phyloP scores from a whole-genome alignment of 2,797 vertebrate genomes.

The Anniella stebbinsi region DNA sequence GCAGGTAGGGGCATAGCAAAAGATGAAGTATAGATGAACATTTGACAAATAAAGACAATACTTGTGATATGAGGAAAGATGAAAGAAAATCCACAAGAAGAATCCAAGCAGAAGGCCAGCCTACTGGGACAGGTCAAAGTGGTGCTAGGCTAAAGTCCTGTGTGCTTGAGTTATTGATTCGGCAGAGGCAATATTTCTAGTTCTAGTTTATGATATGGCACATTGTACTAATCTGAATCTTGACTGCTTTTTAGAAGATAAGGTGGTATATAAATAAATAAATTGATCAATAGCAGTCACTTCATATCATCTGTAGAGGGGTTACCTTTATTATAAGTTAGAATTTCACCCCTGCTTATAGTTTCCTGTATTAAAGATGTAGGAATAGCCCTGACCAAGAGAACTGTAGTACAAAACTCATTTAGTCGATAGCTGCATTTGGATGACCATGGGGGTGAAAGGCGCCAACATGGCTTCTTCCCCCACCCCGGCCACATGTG shows the following conservation, averaged over 20 bases:
- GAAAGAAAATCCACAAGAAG: conserved; percentile 49
- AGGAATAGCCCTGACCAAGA: background rate
- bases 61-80: conserved; percentile 40
- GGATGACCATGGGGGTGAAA: too few relatives aligned
- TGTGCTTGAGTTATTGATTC: background rate
- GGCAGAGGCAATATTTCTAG: background rate
- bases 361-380: background rate
- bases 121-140: background rate
- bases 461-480: too few relatives aligned
- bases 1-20: conserved; percentile 34
- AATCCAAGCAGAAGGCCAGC: background rate
- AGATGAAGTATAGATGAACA: conserved; percentile 42
- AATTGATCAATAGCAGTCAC: background rate
- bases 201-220: background rate
- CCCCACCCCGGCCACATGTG: too few relatives aligned
- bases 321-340: background rate
- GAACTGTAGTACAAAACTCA: background rate
- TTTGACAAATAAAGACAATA: conserved; percentile 39
- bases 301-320: background rate
- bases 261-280: too few relatives aligned
- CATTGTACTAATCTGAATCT: background rate
- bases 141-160: background rate
- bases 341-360: too few relatives aligned
- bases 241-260: too few relatives aligned
- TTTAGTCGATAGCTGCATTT: too few relatives aligned